phyloP scores from a whole-genome alignment of 2,113 vertebrate genomes.

The Xenopus laevis region DNA sequence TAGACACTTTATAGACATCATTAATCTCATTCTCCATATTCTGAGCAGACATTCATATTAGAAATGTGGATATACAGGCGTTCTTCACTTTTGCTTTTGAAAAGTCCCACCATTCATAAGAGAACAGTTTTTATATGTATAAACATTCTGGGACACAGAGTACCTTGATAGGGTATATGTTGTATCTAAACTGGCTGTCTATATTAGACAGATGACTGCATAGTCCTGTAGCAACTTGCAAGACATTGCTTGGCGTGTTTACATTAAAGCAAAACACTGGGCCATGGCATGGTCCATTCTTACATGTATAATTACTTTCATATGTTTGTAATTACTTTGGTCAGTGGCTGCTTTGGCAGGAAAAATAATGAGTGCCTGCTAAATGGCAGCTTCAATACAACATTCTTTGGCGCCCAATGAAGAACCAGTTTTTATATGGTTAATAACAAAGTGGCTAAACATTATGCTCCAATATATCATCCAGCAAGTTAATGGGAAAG shows the following conservation, averaged over 20 bases:
- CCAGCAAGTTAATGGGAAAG: constrained; percentile 39
- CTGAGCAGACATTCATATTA: background rate
- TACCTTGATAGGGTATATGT: background rate
- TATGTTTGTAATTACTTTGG: constrained; percentile 60
- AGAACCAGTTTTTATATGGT: constrained; percentile 41
- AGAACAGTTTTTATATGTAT: no score
- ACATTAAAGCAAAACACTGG: constrained; percentile 46
- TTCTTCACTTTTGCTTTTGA: background rate
- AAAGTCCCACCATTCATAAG: background rate
- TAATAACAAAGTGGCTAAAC: constrained; percentile 45
- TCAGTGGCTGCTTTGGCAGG: constrained; percentile 47
- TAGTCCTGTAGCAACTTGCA: constrained; percentile 50
- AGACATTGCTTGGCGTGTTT: constrained; percentile 46
- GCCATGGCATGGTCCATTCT: constrained; percentile 45
- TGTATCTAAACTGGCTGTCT: background rate
- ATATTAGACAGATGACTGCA: constrained; percentile 32
- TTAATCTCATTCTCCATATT: no score
- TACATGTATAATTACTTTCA: constrained; percentile 54
- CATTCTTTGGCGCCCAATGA: constrained; percentile 23
- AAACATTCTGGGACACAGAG: no score
- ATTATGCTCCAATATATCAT: constrained; percentile 44
- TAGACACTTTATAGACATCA: no score
- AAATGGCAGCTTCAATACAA: constrained; percentile 47
- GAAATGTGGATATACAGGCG: background rate
- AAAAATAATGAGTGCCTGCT: constrained; percentile 30